Evolutionary conservation across 2,888 invertebrate species (phyloP).

Genomic region (Ectemnius continuus): DNA sequence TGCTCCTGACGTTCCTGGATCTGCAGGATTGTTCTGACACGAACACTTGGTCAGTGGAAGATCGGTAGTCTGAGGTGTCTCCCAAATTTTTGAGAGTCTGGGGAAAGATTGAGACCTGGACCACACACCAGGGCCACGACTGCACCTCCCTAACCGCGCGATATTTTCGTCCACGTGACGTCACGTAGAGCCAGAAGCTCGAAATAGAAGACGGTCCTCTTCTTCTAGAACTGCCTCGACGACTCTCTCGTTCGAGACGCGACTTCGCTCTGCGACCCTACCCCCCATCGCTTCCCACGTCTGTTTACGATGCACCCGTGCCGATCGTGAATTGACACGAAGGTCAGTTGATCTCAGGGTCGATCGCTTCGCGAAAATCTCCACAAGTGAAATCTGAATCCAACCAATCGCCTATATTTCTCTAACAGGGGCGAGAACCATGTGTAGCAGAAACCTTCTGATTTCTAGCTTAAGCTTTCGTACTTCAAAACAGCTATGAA

Average conservation of each 20-base stretch:
- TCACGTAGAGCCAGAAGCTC: slow-evolving; percentile 70
- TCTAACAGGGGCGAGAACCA: too few relatives aligned
- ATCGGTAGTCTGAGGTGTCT: slow-evolving; percentile 33
- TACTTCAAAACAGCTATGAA: not conserved
- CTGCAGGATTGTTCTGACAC: too few relatives aligned
- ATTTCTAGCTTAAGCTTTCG: too few relatives aligned
- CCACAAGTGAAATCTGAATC: too few relatives aligned
- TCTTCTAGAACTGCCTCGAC: slow-evolving; percentile 52
- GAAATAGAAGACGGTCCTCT: slow-evolving; percentile 73
- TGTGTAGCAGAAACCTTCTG: too few relatives aligned
- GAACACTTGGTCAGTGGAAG: not conserved
- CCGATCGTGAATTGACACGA: slow-evolving; percentile 42
- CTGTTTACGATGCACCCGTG: slow-evolving; percentile 57
- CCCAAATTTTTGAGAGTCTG: slow-evolving; percentile 67
- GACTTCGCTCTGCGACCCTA: slow-evolving; percentile 50
- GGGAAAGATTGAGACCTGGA: slow-evolving; percentile 72
- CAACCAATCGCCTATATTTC: too few relatives aligned
- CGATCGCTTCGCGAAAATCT: slow-evolving; percentile 8
- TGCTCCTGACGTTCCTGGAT: too few relatives aligned
- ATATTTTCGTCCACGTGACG: slow-evolving; percentile 76
- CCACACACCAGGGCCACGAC: slow-evolving; percentile 62
- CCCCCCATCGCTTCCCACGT: slow-evolving; percentile 45
- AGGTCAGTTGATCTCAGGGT: slow-evolving; percentile 56
- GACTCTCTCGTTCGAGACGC: slow-evolving; percentile 45
- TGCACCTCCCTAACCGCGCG: slow-evolving; percentile 68